Percentiles rank a stretch among this genome's conserved stretches.
These are phyloP conservation scores for Alviniconcha strummeri DNA, from an alignment of 2,888 invertebrate genomes.

Conservation along the genomic window DNA sequence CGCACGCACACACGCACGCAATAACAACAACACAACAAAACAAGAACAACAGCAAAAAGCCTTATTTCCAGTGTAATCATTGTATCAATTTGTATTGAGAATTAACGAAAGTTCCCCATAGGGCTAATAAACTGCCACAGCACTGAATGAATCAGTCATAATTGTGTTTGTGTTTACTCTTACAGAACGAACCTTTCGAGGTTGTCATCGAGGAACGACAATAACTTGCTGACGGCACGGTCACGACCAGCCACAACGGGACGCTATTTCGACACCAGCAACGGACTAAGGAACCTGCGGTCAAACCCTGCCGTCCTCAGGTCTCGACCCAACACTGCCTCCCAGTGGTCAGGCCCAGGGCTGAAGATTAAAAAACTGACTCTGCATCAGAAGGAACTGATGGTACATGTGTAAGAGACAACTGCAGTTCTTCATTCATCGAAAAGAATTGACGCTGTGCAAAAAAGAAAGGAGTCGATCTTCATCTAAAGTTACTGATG, in stretches of 20 bases:
- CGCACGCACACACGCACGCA: neutral
- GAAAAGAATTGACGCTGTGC: too few species aligned
- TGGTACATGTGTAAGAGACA: too few species aligned
- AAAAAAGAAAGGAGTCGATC: too few species aligned
- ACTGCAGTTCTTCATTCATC: too few species aligned
- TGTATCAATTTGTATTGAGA: too few species aligned
- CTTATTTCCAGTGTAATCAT: too few species aligned
- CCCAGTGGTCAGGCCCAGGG: neutral
- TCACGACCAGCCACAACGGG: conserved; percentile 33
- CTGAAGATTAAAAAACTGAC: conserved; percentile 24
- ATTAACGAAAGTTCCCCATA: too few species aligned
- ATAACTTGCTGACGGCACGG: neutral
- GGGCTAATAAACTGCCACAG: too few species aligned
- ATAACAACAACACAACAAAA: too few species aligned
- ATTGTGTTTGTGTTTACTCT: neutral
- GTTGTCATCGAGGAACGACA: conserved; percentile 3
- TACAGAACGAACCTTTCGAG: neutral
- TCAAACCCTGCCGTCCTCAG: neutral
- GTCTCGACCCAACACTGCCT: conserved; percentile 23
- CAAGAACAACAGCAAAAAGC: too few species aligned
- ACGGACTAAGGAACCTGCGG: conserved; percentile 33
- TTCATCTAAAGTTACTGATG: too few species aligned
- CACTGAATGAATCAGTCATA: too few species aligned
- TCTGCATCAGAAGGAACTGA: conserved; percentile 25
- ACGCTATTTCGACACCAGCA: conserved; percentile 38